A percentile compares a stretch with the other conserved stretches of the same genome.
Conservation (phyloP, 1,140 invertebrate species). For the Chionoecetes opilio region DNA sequence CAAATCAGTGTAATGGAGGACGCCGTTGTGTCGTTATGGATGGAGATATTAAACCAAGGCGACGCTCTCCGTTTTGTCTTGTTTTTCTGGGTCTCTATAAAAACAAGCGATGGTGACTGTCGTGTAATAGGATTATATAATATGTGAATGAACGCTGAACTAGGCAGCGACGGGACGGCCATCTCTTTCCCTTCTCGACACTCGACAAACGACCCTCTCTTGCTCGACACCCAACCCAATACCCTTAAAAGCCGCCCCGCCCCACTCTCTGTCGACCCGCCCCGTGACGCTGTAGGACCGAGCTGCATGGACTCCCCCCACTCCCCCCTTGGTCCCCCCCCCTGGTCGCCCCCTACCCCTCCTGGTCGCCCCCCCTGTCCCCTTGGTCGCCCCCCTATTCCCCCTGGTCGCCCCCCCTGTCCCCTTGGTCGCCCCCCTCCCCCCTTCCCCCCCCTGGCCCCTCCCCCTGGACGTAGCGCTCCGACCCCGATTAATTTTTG, state of each 20-base stretch:
- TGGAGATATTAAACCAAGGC: constrained; percentile 73
- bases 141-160: constrained; percentile 78
- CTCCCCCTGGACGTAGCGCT: too few relatives aligned
- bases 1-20: constrained; percentile 78
- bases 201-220: constrained; percentile 71
- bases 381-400: too few relatives aligned
- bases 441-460: too few relatives aligned
- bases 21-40: constrained; percentile 67
- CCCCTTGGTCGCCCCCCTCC: too few relatives aligned
- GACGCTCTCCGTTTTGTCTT: constrained; percentile 75
- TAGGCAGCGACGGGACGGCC: constrained; percentile 62
- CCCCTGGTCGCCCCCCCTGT: too few relatives aligned
- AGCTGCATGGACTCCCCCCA: too few relatives aligned
- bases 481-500: too few relatives aligned
- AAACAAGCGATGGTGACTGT: constrained; percentile 74
- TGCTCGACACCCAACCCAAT: constrained; percentile 66
- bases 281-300: not conserved
- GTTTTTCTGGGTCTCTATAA: constrained; percentile 74
- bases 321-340: too few relatives aligned
- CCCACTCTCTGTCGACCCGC: constrained; percentile 39
- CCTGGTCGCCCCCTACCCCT: too few relatives aligned
- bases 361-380: too few relatives aligned
- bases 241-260: constrained; percentile 67
- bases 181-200: constrained; percentile 70
- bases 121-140: constrained; percentile 79